These are phyloP conservation scores for Nestor notabilis DNA, from an alignment of 2,113 vertebrate genomes.

Conservation along the genomic window DNA sequence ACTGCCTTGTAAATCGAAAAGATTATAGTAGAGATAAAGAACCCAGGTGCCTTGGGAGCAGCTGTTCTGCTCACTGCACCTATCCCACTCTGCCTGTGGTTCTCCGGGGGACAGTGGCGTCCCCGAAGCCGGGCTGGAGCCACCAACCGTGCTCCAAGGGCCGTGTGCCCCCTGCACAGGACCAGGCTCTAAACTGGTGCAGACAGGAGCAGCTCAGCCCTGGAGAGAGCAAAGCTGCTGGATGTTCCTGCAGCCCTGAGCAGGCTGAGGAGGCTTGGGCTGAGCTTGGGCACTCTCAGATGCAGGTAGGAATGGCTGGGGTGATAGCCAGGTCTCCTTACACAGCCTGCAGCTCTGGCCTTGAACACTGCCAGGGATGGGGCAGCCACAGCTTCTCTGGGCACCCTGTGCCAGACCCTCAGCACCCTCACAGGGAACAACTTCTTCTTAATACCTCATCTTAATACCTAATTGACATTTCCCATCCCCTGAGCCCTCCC, in stretches of 20 bases:
- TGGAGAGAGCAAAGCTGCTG: too few species aligned
- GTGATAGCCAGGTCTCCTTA: background rate
- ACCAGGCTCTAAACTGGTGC: background rate
- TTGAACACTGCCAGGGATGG: too few species aligned
- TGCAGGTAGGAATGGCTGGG: background rate
- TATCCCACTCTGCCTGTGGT: background rate
- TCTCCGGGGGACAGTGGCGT: background rate
- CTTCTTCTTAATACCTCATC: background rate
- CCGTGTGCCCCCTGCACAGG: background rate
- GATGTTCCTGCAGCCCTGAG: background rate
- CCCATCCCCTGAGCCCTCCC: background rate
- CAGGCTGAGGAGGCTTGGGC: rapidly evolving
- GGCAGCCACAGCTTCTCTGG: background rate
- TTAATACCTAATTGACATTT: too few species aligned
- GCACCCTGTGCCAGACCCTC: background rate
- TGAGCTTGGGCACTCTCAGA: background rate
- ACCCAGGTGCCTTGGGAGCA: rapidly evolving
- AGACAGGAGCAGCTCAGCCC: background rate
- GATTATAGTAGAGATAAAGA: background rate
- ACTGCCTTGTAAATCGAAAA: background rate
- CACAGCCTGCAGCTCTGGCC: background rate
- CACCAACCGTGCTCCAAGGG: background rate
- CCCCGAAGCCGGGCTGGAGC: rapidly evolving
- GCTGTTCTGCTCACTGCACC: background rate
- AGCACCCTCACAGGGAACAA: background rate